Base-by-base conservation (phyloP, 2,113 vertebrate species). In the Dicerorhinus sumatrensis region DNA sequence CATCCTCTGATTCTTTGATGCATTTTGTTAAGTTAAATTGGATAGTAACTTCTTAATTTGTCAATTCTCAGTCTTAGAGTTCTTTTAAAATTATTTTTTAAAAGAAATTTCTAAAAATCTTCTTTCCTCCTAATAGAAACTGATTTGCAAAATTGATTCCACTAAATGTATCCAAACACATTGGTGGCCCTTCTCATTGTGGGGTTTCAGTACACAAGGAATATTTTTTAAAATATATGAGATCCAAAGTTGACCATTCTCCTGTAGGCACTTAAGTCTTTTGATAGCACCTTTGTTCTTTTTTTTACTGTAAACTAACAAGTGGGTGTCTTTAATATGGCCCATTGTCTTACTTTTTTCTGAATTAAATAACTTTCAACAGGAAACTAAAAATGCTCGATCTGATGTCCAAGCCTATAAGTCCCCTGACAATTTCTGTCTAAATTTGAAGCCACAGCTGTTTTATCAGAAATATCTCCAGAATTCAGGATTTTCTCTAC, bases 361-460 rank as follows among this genome's bases (percentile, higher is more conserved):
- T 36, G 3, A 95, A 65, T 92, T 86, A 91, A 70, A 90, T 95
- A 69, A 83, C 56, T 80, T 13, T 87, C 31, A 92, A 79, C 7
- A 93, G n/a, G 27, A 72, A 29, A 82, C 89, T 92, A 42, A 54
- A 95, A 77, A n/a, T 67, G 1, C 17, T 86, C 73, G 8, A n/a
- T 60, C 3, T 85, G 14, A n/a, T 76, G 3, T 42, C 18, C 3
- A 67, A 10, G 0, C 8, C 2, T 81, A 31, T 39, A 31, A 48
- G 1, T 70, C 12, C 9, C 36, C 2, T 89, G 69, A 77, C 18
- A 76, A 77, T 89, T 90, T 56, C 8, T 58, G 67, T 48, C 5
- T 42, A 82, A 63, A 27, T 79, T 56, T 63, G 25, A 88, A 95
- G n/a, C 2, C 8, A 72, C 21, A 73, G 4, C 3, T n/a, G 9